Evolutionary conservation across 2,888 invertebrate genomes (phyloP).

Genomic region (Lysandra bellargus): DNA sequence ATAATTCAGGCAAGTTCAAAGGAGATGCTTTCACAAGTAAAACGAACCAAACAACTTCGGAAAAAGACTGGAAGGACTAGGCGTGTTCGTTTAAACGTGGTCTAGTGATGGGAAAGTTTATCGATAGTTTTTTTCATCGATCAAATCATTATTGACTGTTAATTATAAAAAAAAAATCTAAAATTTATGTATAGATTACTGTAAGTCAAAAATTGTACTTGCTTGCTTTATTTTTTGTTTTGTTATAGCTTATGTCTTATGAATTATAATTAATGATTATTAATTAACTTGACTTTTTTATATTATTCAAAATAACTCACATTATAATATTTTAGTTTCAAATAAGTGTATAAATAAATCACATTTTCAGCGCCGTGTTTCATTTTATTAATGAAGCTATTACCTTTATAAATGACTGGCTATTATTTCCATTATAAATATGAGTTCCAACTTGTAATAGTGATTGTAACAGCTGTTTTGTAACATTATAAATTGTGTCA

Average conservation of each 20-base stretch:
- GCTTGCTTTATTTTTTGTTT: background rate
- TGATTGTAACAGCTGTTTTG: slow-evolving; percentile 17
- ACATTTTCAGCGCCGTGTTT: background rate
- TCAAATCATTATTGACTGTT: background rate
- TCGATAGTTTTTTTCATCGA: slow-evolving; percentile 43
- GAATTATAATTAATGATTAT: background rate
- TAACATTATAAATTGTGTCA: background rate
- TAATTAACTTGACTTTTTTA: background rate
- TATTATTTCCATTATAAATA: slow-evolving; percentile 30
- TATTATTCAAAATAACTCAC: background rate
- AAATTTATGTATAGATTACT: no score
- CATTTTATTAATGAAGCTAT: slow-evolving; percentile 16
- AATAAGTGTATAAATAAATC: slow-evolving; percentile 13
- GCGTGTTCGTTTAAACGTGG: slow-evolving; percentile 56
- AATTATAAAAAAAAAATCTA: no score
- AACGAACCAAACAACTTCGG: slow-evolving; percentile 69
- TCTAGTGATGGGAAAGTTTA: slow-evolving; percentile 39
- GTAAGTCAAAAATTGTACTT: no score
- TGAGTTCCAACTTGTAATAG: slow-evolving; percentile 4
- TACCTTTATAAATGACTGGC: slow-evolving; percentile 31
- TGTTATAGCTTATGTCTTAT: no score
- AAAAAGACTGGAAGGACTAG: slow-evolving; percentile 52
- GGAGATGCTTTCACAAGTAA: slow-evolving; percentile 74
- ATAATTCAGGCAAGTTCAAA: slow-evolving; percentile 77
- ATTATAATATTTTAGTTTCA: background rate